phyloP scores from a whole-genome alignment of 2,113 vertebrate species.

The Paratilapia polleni region DNA sequence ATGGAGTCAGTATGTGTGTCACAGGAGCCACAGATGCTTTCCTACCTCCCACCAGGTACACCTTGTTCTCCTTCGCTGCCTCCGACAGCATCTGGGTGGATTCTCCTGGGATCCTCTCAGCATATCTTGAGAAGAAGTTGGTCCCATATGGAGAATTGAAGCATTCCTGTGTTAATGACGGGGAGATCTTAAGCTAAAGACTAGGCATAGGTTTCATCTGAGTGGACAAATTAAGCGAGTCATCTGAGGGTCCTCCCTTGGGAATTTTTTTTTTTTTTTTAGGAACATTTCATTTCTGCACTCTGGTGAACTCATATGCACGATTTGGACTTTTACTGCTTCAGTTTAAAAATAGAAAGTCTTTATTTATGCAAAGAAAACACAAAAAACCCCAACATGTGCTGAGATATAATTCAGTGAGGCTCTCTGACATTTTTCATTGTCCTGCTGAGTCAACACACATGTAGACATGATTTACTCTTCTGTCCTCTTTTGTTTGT shows the following conservation, averaged over 20 bases:
- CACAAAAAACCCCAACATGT: no score
- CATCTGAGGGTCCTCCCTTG: not conserved
- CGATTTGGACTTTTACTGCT: no score
- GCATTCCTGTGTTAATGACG: constrained; percentile 84
- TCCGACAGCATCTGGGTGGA: constrained; percentile 88
- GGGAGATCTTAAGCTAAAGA: not conserved
- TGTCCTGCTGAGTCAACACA: no score
- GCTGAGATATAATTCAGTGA: no score
- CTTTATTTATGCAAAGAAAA: no score
- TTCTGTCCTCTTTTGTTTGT: no score
- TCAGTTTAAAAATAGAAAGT: no score
- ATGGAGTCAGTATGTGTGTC: not conserved
- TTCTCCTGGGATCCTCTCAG: constrained; percentile 94
- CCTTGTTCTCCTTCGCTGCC: constrained; percentile 86
- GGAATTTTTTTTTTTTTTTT: not conserved
- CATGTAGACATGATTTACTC: no score
- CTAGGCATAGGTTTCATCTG: rapidly evolving
- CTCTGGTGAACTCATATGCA: not conserved
- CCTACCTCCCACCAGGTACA: constrained; percentile 94
- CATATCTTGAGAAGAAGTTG: constrained; percentile 87
- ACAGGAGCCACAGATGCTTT: not conserved
- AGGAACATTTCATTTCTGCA: not conserved
- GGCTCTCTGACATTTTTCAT: no score
- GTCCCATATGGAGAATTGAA: constrained; percentile 97
- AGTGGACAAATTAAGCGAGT: not conserved